Conservation (phyloP, 2,888 invertebrate species). For the Pollenia amentaria region DNA sequence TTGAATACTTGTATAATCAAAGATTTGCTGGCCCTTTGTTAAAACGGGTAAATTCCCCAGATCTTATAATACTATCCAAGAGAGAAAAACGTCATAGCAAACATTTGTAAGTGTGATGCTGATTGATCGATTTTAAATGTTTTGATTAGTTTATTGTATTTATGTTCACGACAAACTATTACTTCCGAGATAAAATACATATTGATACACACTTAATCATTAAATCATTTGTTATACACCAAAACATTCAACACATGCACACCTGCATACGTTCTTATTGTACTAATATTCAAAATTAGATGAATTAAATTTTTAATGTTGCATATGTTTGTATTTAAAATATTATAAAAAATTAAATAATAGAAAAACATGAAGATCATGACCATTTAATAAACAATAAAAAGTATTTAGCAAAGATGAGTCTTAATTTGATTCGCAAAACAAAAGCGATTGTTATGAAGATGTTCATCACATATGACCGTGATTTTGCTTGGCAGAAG, state of each 20-base stretch:
- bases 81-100: background rate
- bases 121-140: constrained; percentile 23
- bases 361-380: constrained; percentile 40
- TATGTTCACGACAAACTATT: constrained; percentile 8
- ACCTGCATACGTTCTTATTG: background rate
- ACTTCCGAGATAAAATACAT: constrained; percentile 46
- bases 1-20: too few relatives aligned
- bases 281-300: too few relatives aligned
- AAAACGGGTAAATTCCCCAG: too few relatives aligned
- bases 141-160: background rate
- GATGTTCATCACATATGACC: constrained; percentile 28
- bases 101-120: background rate
- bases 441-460: constrained; percentile 49
- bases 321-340: constrained; percentile 5
- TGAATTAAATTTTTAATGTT: background rate
- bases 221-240: background rate
- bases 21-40: too few relatives aligned
- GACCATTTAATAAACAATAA: constrained; percentile 55
- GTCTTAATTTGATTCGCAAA: constrained; percentile 22
- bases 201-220: too few relatives aligned
- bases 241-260: background rate
- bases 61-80: background rate
- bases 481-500: constrained; percentile 14
- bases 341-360: constrained; percentile 20
- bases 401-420: constrained; percentile 41